phyloP scores from a whole-genome alignment of 2,888 invertebrate species.

The Chrysolina americana region DNA sequence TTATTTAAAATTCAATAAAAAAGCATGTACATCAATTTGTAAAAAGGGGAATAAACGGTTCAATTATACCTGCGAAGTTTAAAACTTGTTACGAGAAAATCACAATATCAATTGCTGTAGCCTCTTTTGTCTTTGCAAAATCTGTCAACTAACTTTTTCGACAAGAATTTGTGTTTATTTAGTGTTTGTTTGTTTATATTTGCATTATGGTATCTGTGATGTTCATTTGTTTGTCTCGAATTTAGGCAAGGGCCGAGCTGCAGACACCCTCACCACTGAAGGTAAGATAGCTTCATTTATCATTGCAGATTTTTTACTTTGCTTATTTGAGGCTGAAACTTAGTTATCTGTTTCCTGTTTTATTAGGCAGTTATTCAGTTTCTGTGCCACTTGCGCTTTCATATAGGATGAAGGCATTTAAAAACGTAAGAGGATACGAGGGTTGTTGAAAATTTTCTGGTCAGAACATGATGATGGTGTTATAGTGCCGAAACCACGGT shows the following conservation, averaged over 20 bases:
- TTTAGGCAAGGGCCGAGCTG: constrained; percentile 79
- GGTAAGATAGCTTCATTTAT: constrained; percentile 71
- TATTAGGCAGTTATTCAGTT: constrained; percentile 15
- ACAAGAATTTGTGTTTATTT: constrained; percentile 5
- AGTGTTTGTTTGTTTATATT: constrained; percentile 40
- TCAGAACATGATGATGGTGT: no score
- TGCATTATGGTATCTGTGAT: constrained; percentile 64
- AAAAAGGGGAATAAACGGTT: no score
- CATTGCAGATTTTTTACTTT: constrained; percentile 38
- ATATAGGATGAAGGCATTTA: no score
- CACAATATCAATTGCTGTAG: no score
- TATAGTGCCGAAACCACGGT: no score
- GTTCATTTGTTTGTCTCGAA: constrained; percentile 68
- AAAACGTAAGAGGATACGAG: no score
- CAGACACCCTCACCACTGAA: constrained; percentile 80
- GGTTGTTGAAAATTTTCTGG: no score
- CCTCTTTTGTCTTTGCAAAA: not conserved
- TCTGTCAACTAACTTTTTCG: not conserved
- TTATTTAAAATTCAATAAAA: no score
- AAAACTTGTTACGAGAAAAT: no score
- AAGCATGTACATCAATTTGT: no score
- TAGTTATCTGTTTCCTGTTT: constrained; percentile 28
- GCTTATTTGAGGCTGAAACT: constrained; percentile 41
- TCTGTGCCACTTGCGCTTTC: not conserved
- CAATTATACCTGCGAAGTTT: no score